phyloP scores from a whole-genome alignment of 2,888 invertebrate genomes.

The Spodoptera exigua region DNA sequence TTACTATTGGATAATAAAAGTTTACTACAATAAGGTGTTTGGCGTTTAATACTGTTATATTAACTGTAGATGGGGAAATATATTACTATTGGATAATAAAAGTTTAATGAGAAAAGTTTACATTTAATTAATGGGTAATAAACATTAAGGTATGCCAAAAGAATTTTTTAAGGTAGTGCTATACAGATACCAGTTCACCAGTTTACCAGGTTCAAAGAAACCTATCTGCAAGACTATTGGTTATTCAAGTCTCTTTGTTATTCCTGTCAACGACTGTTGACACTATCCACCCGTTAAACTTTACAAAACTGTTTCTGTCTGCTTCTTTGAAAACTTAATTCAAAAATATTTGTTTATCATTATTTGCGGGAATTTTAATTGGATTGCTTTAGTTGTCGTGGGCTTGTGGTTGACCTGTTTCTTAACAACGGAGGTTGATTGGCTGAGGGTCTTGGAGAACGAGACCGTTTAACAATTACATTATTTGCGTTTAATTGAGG shows the following conservation, averaged over 20 bases:
- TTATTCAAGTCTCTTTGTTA: slow-evolving; percentile 47
- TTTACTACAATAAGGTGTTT: no score
- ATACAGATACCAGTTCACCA: no score
- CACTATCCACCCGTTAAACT: slow-evolving; percentile 35
- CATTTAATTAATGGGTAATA: no score
- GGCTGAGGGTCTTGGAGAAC: slow-evolving; percentile 1
- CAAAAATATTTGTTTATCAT: slow-evolving; percentile 36
- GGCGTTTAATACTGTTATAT: no score
- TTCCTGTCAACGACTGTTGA: slow-evolving; percentile 26
- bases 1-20: no score
- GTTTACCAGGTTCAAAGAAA: no score
- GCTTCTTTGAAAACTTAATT: slow-evolving; percentile 36
- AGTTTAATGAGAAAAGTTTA: no score
- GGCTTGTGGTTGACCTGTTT: slow-evolving; percentile 31
- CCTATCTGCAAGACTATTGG: slow-evolving; percentile 16
- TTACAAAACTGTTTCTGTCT: slow-evolving; percentile 37
- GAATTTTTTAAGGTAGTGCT: no score
- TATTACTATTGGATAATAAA: no score
- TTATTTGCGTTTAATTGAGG: neutral
- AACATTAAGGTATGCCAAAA: no score
- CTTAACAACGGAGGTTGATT: slow-evolving; percentile 8
- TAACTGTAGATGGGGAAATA: no score
- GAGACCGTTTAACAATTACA: neutral
- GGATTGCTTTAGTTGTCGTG: slow-evolving; percentile 24
- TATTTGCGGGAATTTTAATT: slow-evolving; percentile 42